Evolutionary conservation across 2,113 vertebrate species (phyloP).

Genomic region (Psittacus erithacus): DNA sequence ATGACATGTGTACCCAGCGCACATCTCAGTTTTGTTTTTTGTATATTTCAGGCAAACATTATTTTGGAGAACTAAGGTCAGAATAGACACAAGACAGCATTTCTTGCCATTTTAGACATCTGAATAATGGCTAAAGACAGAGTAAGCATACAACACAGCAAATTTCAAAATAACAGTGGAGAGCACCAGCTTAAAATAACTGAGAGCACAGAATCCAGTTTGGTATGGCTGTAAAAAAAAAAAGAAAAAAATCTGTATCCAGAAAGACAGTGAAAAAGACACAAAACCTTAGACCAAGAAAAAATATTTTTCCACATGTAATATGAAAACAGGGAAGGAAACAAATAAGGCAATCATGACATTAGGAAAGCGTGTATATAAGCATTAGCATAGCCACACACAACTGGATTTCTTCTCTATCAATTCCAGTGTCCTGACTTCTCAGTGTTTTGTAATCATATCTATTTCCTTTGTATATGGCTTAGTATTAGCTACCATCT

Average conservation of each 20-base stretch:
- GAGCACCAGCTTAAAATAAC: not conserved
- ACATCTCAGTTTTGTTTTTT: not conserved
- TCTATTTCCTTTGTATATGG: not conserved
- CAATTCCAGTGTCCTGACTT: not conserved
- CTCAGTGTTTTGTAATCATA: not conserved
- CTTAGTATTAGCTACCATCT: not conserved
- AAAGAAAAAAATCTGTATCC: not conserved
- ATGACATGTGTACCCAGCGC: not conserved
- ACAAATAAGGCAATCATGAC: not conserved
- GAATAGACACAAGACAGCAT: not conserved
- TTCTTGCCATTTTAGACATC: not conserved
- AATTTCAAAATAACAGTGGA: not conserved
- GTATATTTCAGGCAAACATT: not conserved
- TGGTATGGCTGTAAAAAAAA: not conserved
- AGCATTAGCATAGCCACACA: not conserved
- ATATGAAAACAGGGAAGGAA: not conserved
- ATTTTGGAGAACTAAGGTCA: not conserved
- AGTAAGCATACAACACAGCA: not conserved
- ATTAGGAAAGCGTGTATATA: not conserved
- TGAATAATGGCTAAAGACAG: not conserved
- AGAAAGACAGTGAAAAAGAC: not conserved
- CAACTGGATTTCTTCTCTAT: not conserved
- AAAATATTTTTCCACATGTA: not conserved
- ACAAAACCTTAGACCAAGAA: not conserved
- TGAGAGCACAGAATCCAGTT: not conserved